Base-by-base conservation (phyloP, 2,888 invertebrate species). In the Limnephilus auricula region DNA sequence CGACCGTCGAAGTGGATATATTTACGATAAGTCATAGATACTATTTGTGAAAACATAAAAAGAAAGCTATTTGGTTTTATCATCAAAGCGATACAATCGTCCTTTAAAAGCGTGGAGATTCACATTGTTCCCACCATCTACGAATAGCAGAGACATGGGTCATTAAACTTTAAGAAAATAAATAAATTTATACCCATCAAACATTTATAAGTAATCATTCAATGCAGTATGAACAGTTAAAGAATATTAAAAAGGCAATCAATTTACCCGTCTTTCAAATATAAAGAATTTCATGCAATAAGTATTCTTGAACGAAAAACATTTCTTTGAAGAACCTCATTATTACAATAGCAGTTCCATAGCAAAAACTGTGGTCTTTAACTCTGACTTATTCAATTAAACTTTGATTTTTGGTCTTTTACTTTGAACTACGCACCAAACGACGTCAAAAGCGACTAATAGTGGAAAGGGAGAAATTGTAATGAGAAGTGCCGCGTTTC, bases 371-470 rank as follows among this genome's bases (percentile, higher is more conserved):
- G 65, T 65, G 25, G 25, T 65, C 65, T 65, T 65, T n/a, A 65
- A n/a, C 65, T 65, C n/a, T 65, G 65, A 65, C 65, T 65, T 65
- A 65, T 65, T 65, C 65, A 65, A 65, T 65, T 65, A 65, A 65
- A 65, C 65, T 65, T 65, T 65, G 65, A n/a, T 65, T 25, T n/a
- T 6, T n/a, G 65, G 25, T 65, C 25, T 65, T 65, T 65, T 65
- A n/a, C 65, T 65, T 65, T 65, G 65, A 65, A 65, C 6, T 25
- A 65, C 50, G 65, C 25, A 65, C n/a, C 25, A 65, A 65, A n/a
- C 6, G 25, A 65, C 65, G 25, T 65, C 65, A 65, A 65, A 65
- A 65, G n/a, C 65, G 65, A 65, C n/a, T 5, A 65, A 65, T 6
- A 6, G 65, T 65, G 65, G 65, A 25, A n/a, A 65, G 65, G 65